Evolutionary conservation across 2,113 vertebrate genomes (phyloP).

Genomic region (Syrmaticus mikado): DNA sequence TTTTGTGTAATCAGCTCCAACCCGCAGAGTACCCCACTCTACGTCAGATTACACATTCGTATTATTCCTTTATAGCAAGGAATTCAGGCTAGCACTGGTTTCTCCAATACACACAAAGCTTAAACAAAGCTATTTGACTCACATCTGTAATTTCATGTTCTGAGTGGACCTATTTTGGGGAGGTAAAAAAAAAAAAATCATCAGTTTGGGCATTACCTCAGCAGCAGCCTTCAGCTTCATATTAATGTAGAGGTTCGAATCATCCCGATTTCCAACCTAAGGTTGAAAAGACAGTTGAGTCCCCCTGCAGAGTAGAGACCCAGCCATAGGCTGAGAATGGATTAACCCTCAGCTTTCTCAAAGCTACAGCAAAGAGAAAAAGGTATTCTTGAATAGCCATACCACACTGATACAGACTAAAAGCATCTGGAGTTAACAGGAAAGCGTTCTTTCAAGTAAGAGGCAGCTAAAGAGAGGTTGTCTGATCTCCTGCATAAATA

Average conservation of each 20-base stretch:
- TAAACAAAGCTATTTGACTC: neutral
- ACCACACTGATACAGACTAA: neutral
- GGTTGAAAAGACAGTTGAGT: slow-evolving; percentile 43
- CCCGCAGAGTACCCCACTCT: neutral
- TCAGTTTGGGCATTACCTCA: slow-evolving; percentile 82
- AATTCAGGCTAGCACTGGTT: neutral
- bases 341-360: neutral
- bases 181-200: neutral
- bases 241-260: slow-evolving; percentile 97
- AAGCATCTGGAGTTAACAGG: neutral
- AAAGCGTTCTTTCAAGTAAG: neutral
- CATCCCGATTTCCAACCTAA: slow-evolving; percentile 94
- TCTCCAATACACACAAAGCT: neutral
- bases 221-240: slow-evolving; percentile 97
- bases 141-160: neutral
- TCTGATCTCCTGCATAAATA: neutral
- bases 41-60: neutral
- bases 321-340: neutral
- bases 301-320: neutral
- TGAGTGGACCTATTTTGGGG: neutral
- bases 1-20: neutral
- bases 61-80: neutral
- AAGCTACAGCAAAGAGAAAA: neutral
- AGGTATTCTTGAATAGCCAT: neutral
- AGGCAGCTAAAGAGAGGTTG: neutral